These are phyloP conservation scores for Parapsyche elsis DNA, from an alignment of 1,140 invertebrate species.

Conservation along the genomic window DNA sequence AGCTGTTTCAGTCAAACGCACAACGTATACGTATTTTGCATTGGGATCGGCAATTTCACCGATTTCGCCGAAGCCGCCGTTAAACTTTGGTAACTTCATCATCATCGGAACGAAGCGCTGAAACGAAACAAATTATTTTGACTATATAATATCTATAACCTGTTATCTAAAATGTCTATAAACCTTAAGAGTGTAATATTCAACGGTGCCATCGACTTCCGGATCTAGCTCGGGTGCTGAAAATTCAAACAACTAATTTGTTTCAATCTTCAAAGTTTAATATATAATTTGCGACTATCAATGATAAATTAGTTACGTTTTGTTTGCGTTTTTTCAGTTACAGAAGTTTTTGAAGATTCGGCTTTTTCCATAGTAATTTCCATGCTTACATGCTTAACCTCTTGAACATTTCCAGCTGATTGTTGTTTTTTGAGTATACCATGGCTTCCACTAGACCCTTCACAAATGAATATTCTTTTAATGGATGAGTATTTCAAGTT, in stretches of 20 bases:
- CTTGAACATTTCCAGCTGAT: too few species aligned
- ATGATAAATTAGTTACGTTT: not conserved
- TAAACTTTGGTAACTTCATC: slow-evolving; percentile 73
- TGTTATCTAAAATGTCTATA: slow-evolving; percentile 16
- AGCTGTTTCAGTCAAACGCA: slow-evolving; percentile 70
- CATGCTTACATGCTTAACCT: not conserved
- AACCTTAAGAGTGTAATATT: slow-evolving; percentile 68
- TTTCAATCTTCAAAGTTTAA: not conserved
- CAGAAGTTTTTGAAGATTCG: slow-evolving; percentile 36
- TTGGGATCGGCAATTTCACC: slow-evolving; percentile 64
- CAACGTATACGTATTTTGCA: slow-evolving; percentile 74
- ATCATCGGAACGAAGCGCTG: slow-evolving; percentile 75
- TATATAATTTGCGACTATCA: too few species aligned
- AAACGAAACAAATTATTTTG: slow-evolving; percentile 48
- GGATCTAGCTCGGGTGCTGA: slow-evolving; percentile 66
- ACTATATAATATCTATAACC: not conserved
- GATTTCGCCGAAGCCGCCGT: slow-evolving; percentile 74
- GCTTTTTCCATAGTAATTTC: not conserved
- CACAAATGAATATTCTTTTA: too few species aligned
- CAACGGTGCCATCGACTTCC: slow-evolving; percentile 65
- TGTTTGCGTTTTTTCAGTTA: not conserved
- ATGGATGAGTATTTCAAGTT: too few species aligned
- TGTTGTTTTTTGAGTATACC: too few species aligned
- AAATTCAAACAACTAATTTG: not conserved
- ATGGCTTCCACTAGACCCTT: too few species aligned